These are phyloP conservation scores for Luscinia luscinia DNA, from an alignment of 2,797 vertebrate species.

Conservation along the genomic window DNA sequence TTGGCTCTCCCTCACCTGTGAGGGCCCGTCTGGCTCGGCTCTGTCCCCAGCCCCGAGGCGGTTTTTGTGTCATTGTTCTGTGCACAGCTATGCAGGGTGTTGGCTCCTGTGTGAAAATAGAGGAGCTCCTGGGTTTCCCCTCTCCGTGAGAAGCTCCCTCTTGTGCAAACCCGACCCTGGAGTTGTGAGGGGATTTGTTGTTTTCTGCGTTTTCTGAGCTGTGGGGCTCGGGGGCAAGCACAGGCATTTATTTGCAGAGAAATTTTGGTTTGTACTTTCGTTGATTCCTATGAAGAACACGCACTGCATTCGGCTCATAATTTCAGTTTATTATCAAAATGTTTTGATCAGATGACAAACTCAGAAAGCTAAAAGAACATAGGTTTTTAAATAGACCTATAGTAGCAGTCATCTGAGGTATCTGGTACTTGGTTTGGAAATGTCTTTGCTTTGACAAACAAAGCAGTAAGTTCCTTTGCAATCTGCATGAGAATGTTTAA, in stretches of 20 bases:
- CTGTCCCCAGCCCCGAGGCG: background rate
- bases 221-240: rapidly evolving
- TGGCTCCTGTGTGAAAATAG: background rate
- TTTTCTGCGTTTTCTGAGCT: background rate
- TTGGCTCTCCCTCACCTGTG: background rate
- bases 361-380: slow-evolving; percentile 50
- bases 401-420: slow-evolving; percentile 56
- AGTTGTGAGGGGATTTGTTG: background rate
- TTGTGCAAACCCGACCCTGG: rapidly evolving
- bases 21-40: rapidly evolving
- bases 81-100: no score
- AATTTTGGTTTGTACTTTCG: background rate
- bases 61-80: no score
- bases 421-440: slow-evolving; percentile 46
- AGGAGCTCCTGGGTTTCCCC: background rate
- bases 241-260: background rate
- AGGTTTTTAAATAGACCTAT: slow-evolving; percentile 61
- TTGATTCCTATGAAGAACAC: background rate
- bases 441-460: slow-evolving; percentile 55
- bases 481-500: slow-evolving; percentile 31
- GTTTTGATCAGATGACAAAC: slow-evolving; percentile 68
- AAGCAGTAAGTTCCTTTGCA: slow-evolving; percentile 60
- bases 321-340: slow-evolving; percentile 79
- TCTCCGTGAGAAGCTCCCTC: background rate
- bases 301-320: slow-evolving; percentile 19